phyloP scores from a whole-genome alignment of 2,888 invertebrate species.

The Seira musarum region DNA sequence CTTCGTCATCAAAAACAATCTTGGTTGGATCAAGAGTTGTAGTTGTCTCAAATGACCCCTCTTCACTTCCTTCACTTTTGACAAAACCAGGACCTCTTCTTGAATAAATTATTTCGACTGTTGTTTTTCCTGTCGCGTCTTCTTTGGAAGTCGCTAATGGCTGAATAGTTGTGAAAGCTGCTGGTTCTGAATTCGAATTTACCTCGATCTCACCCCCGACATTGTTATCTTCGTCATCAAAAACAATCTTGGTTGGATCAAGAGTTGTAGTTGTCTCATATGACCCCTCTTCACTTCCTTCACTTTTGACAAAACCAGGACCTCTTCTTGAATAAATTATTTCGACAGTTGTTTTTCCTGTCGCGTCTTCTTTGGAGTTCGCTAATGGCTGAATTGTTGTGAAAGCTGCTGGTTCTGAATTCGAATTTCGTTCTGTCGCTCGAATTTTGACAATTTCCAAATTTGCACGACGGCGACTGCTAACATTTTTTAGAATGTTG shows the following conservation, averaged over 20 bases:
- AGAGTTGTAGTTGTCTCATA: conserved; percentile 16
- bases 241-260: conserved; percentile 48
- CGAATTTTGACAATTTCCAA: conserved; percentile 52
- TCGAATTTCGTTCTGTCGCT: conserved; percentile 27
- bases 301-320: conserved; percentile 14
- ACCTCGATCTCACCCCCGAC: conserved; percentile 52
- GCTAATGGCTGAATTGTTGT: conserved; percentile 24
- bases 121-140: conserved; percentile 17
- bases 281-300: conserved; percentile 15
- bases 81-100: conserved; percentile 30
- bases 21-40: conserved; percentile 36
- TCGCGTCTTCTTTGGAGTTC: conserved; percentile 20
- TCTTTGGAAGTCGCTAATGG: too few relatives aligned
- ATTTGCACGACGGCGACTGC: conserved; percentile 29
- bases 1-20: conserved; percentile 58
- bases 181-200: too few relatives aligned
- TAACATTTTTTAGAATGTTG: conserved; percentile 31
- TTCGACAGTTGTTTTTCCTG: conserved; percentile 25
- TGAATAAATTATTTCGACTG: conserved; percentile 33
- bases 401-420: not conserved
- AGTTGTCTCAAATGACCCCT: conserved; percentile 1
- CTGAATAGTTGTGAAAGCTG: too few relatives aligned
- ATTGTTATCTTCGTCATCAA: conserved; percentile 59
- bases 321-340: conserved; percentile 39
- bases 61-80: too few relatives aligned